These are phyloP conservation scores for Calyptommatus sinebrachiatus DNA, from an alignment of 2,113 vertebrate genomes.

Conservation along the genomic window DNA sequence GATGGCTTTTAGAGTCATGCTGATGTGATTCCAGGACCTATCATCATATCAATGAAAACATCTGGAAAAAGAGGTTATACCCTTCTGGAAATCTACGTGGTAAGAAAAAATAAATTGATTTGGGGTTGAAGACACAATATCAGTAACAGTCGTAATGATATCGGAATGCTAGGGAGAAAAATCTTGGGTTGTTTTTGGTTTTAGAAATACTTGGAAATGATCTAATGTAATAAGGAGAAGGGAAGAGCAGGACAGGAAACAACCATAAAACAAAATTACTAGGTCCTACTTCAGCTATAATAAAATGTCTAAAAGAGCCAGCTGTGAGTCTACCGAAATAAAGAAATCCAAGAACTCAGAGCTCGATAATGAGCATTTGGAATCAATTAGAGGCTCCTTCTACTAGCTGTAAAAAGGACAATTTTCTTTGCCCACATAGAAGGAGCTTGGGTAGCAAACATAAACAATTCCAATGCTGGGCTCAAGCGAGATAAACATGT, in stretches of 20 bases:
- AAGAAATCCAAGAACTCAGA: constrained; percentile 60
- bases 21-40: not conserved
- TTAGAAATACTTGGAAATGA: constrained; percentile 65
- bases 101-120: not conserved
- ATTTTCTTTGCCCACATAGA: constrained; percentile 25
- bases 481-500: not conserved
- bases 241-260: not conserved
- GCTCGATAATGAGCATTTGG: constrained; percentile 70
- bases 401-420: constrained; percentile 54
- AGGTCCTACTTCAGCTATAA: constrained; percentile 59
- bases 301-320: constrained; percentile 60
- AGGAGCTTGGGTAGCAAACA: constrained; percentile 14
- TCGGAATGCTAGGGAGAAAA: constrained; percentile 35
- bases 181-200: constrained; percentile 49
- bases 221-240: constrained; percentile 38
- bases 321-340: constrained; percentile 63
- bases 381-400: constrained; percentile 67
- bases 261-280: constrained; percentile 58
- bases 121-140: constrained; percentile 33
- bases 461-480: constrained; percentile 23
- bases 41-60: not conserved
- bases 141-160: constrained; percentile 37
- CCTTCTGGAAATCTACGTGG: not conserved
- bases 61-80: not conserved
- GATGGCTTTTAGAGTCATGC: no score